Evolutionary conservation across 2,113 vertebrate species (phyloP).

Genomic region (Thomomys bottae): DNA sequence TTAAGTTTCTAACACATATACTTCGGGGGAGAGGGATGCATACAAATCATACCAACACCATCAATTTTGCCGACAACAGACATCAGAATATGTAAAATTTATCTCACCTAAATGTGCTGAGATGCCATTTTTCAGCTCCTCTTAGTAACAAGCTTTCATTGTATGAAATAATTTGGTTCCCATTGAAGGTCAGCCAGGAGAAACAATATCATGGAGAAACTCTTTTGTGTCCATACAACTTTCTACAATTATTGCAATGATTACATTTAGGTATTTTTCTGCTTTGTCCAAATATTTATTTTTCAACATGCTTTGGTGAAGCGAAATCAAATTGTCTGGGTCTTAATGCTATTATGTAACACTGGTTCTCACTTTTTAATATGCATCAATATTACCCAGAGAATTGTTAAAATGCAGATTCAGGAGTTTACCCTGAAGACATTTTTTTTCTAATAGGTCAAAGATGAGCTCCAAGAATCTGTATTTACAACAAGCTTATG

Average conservation of each 20-base stretch:
- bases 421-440: neutral
- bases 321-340: conserved; percentile 38
- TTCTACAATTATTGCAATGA: conserved; percentile 4
- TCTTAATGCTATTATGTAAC: neutral
- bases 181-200: neutral
- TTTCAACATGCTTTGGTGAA: neutral
- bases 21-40: too few relatives aligned
- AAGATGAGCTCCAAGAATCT: neutral
- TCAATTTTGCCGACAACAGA: too few relatives aligned
- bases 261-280: neutral
- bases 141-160: neutral
- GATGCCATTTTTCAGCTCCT: too few relatives aligned
- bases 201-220: neutral
- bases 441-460: neutral
- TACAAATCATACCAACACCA: too few relatives aligned
- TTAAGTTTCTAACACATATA: too few relatives aligned
- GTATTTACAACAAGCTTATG: neutral
- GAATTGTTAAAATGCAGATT: neutral
- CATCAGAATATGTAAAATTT: too few relatives aligned
- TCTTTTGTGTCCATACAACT: neutral
- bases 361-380: neutral
- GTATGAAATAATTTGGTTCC: neutral
- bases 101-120: too few relatives aligned
- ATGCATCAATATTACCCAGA: neutral
- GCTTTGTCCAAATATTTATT: neutral